Base-by-base conservation (phyloP, 2,113 vertebrate genomes). In the Ochotona princeps region DNA sequence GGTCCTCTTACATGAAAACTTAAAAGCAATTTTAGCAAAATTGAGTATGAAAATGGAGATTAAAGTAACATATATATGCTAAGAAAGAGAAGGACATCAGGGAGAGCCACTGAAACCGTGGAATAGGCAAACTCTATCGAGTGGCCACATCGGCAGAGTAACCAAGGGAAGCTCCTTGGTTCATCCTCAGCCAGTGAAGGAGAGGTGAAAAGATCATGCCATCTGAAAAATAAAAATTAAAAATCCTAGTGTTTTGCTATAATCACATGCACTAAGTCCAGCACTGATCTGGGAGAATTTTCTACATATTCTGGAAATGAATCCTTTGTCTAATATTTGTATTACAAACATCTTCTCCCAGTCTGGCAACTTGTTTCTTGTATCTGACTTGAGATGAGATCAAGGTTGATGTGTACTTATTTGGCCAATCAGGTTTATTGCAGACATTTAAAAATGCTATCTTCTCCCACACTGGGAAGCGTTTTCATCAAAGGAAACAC, bases 41-140 rank as follows among this genome's bases (percentile, higher is more conserved):
- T 70, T 89, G 82, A 81, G 44, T 54, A 9, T 90, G 12, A 35
- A 88, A 86, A 38, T 92, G 49, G 82, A 91, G 51, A 76, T 13
- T 13, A 0, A 81, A 74, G 54, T n/a, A 67, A 26, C 28, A 26
- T 78, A 75, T 15, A 5, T 79, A 25, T 83, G 6, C 86, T 44
- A 10, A 81, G 70, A 82, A 66, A 85, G 49, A 73, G 72, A 23
- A 21, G 1, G 20, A 18, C 51, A 35, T 49, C 75, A 14, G 3
- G 25, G 17, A 94, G 83, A 81, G n/a, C 32, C 21, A 32, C 8
- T 66, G 72, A 75, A 38, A 65, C 61, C 14, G 32, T 13, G 57
- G 3, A 75, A 63, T 26, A 75, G 7, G 75, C 26, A 35, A n/a
- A n/a, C 47, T 61, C 92, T 15, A 44, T 67, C n/a, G n/a, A n/a